Evolutionary conservation across 2,113 vertebrate genomes (phyloP).

Genomic region (Nanorana parkeri): DNA sequence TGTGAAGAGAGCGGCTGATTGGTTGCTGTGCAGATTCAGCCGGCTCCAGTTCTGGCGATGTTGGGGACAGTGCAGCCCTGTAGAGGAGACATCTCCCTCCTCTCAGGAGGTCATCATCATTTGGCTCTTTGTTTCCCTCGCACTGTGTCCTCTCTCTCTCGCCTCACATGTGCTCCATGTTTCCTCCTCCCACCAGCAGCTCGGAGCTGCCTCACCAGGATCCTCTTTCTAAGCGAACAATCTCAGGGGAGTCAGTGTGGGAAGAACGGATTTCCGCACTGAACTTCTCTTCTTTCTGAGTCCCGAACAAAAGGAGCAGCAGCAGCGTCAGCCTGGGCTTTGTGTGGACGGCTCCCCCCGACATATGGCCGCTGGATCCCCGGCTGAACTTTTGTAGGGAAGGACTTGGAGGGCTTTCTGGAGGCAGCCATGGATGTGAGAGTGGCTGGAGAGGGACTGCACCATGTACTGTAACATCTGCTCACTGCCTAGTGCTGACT

Average conservation of each 20-base stretch:
- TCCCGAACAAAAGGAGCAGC: background rate
- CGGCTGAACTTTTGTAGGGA: background rate
- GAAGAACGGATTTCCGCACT: slow-evolving; percentile 77
- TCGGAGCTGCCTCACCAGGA: slow-evolving; percentile 66
- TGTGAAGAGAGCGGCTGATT: no score
- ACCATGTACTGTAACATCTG: slow-evolving; percentile 12
- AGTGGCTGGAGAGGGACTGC: background rate
- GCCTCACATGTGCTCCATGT: slow-evolving; percentile 55
- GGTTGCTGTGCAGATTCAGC: no score
- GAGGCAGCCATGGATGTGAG: background rate
- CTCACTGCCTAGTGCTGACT: background rate
- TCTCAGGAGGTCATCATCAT: slow-evolving; percentile 2
- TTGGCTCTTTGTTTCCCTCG: slow-evolving; percentile 36
- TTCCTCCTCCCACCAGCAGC: slow-evolving; percentile 62
- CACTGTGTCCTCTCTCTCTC: slow-evolving; percentile 12
- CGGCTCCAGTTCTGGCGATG: no score
- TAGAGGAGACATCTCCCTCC: background rate
- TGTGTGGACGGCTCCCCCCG: background rate
- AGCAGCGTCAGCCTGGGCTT: background rate
- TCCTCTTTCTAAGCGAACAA: slow-evolving; percentile 67
- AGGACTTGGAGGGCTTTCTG: slow-evolving; percentile 16
- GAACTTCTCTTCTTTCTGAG: slow-evolving; percentile 26
- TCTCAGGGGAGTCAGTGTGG: slow-evolving; percentile 75
- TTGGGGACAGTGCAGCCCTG: background rate
- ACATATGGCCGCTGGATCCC: background rate